Base-by-base conservation (phyloP, 2,113 vertebrate species). In the Cinclus cinclus region DNA sequence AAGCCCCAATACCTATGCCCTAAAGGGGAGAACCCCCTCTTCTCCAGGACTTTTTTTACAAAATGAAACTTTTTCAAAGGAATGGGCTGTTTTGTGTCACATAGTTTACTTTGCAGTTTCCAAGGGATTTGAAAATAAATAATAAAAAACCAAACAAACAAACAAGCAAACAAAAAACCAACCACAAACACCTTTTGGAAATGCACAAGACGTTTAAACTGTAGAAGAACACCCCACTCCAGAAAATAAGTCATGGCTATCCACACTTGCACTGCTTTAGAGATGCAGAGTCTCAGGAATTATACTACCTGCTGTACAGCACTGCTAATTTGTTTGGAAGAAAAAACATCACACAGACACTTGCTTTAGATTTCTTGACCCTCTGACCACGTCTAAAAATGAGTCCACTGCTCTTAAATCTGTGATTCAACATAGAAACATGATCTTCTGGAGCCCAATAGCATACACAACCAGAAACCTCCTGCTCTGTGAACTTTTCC, bases 31-130 rank as follows among this genome's bases (percentile, higher is more conserved):
- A 91, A 62, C 13, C 22, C 3, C 5, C 35, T 30, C 25, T 55
- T 30, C 25, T 55, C 9, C 4, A 12, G 33, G 8, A 15, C 8
- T 37, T 63, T 22, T 67, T 65, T 60, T 58, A 30, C 76, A 71
- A 78, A 83, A 71, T 18, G 21, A 64, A 85, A 75, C 4, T 12
- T 5, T 65, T 92, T 84, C 60, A 68, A 24, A 28, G 5, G 27
- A 82, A 68, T 8, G 3, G 13, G 18, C 25, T 60, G 8, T 2
- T 68, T 50, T 1, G 0, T 33, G 8, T 13, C 7, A 2, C 5
- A 8, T 23, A 18, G 13, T 53, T 83, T 41, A 44, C 22, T 67
- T 85, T 10, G 15, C 21, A 60, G 27, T 53, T 86, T 81, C 74
- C 35, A 50, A 82, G 33, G 27, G 9, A 47, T 84, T 81, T 52